These are phyloP conservation scores for Halcyon badia DNA, from an alignment of 2,797 vertebrate species.

Conservation along the genomic window DNA sequence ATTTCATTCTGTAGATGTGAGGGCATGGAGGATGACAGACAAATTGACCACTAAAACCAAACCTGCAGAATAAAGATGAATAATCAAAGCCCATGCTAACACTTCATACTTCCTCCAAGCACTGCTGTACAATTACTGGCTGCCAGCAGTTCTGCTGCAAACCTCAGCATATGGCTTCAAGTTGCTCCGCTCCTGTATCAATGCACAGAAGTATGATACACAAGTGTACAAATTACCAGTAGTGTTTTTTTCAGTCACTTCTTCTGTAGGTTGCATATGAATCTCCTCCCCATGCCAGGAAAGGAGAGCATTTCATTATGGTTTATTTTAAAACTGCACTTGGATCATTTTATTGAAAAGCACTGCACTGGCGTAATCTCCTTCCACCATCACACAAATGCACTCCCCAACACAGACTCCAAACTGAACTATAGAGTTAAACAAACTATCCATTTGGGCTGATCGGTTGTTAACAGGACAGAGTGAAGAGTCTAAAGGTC, in stretches of 20 bases:
- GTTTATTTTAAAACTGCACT: conserved; percentile 50
- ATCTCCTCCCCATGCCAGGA: background rate
- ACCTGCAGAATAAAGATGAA: background rate
- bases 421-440: background rate
- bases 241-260: background rate
- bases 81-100: background rate
- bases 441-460: background rate
- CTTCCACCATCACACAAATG: conserved; percentile 9
- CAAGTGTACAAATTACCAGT: conserved; percentile 3
- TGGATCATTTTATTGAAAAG: background rate
- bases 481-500: conserved; percentile 31
- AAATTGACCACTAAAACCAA: conserved; percentile 47
- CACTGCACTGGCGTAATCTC: conserved; percentile 3
- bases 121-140: background rate
- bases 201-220: conserved; percentile 36
- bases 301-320: background rate
- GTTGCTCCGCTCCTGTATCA: conserved; percentile 13
- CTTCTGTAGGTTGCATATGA: conserved; percentile 5
- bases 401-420: background rate
- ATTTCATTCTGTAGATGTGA: background rate
- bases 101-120: conserved; percentile 13
- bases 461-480: conserved; percentile 5
- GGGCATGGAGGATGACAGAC: background rate
- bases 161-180: conserved; percentile 40
- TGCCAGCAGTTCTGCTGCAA: conserved; percentile 56